Base-by-base conservation (phyloP, 2,113 vertebrate genomes). In the Narcine bancroftii region DNA sequence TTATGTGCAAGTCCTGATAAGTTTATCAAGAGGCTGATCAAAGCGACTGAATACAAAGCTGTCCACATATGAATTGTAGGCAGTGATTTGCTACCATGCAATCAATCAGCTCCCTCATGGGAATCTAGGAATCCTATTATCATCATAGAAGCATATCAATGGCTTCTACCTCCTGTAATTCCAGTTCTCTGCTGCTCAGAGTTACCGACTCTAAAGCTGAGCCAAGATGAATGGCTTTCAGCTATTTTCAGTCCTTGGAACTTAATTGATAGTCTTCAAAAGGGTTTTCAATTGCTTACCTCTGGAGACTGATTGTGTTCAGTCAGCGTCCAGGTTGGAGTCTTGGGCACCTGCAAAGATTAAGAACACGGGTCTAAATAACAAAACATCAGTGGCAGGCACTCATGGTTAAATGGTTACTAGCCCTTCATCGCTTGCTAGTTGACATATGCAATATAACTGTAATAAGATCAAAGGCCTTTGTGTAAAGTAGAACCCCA, bases 311-410 rank as follows among this genome's bases (percentile, higher is more conserved):
- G 95, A 15, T 92, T 93, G 2, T 95, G 95, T 92, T 83, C 17
- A 75, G 95, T 92, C 29, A 94, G 93, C 45, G 96, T 93, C 96
- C 96, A 97, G 56, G 96, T 95, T 75, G 96, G 92, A 65, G 21
- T 93, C 73, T 92, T 39, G 33, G 96, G 96, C 9, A 96, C 94
- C 96, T 97, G 60, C 6, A 85, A 42, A 87, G 60, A 89, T 89
- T 36, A 66, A 89, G n/a, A 89, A 66, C 45, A 36, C 56, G 66
- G n/a, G 39, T 36, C 15, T 65, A 42, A 89, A 63, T 50, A 10
- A 50, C 24, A 81, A 39, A 26, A 19, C 1, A 19, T 11, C 29
- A 53, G 47, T 11, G n/a, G 29, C 75, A 65, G n/a, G 76, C 24
- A 47, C 60, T 45, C n/a, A 33, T 87, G 29, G 42, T 87, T 66